A percentile compares a stretch with the other conserved stretches of the same genome.
These are phyloP conservation scores for Melanotaenia pygmaea DNA, from an alignment of 2,797 vertebrate genomes.

Conservation along the genomic window DNA sequence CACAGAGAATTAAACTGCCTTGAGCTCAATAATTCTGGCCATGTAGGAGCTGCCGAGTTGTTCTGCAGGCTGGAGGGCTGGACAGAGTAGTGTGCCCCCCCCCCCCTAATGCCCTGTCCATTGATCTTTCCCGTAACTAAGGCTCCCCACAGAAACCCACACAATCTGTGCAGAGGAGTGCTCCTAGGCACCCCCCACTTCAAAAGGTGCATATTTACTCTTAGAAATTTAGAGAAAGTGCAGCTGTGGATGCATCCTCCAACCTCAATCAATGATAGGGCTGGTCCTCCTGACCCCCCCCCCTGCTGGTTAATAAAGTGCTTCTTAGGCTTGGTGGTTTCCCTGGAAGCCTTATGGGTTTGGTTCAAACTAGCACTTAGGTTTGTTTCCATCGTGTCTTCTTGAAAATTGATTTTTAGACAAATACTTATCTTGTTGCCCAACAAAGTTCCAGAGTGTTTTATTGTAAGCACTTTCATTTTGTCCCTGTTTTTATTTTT, in stretches of 20 bases:
- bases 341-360: slow-evolving; percentile 94
- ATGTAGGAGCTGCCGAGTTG: slow-evolving; percentile 77
- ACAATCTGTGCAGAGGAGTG: slow-evolving; percentile 96
- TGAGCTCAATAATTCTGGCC: slow-evolving; percentile 78
- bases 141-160: slow-evolving; percentile 97
- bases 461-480: slow-evolving; percentile 41
- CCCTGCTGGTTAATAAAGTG: slow-evolving; percentile 98
- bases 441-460: slow-evolving; percentile 71
- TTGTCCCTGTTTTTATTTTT: slow-evolving; percentile 14
- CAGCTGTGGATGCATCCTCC: slow-evolving; percentile 97
- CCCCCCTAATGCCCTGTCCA: slow-evolving; percentile 90
- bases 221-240: slow-evolving; percentile 99
- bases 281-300: slow-evolving; percentile 88
- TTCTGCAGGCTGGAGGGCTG: slow-evolving; percentile 89
- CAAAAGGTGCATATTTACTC: slow-evolving; percentile 99
- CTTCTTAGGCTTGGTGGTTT: slow-evolving; percentile 96
- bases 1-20: slow-evolving; percentile 72
- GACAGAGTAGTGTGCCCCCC: slow-evolving; percentile 87
- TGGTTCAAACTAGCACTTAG: slow-evolving; percentile 92
- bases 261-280: slow-evolving; percentile 98
- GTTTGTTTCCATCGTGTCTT: slow-evolving; percentile 94
- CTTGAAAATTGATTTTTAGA: slow-evolving; percentile 90
- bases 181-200: slow-evolving; percentile 94
- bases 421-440: slow-evolving; percentile 73
- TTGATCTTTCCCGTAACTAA: slow-evolving; percentile 99